Base-by-base conservation (phyloP, 2,797 vertebrate species). In the Enteromius unitaeniatus region DNA sequence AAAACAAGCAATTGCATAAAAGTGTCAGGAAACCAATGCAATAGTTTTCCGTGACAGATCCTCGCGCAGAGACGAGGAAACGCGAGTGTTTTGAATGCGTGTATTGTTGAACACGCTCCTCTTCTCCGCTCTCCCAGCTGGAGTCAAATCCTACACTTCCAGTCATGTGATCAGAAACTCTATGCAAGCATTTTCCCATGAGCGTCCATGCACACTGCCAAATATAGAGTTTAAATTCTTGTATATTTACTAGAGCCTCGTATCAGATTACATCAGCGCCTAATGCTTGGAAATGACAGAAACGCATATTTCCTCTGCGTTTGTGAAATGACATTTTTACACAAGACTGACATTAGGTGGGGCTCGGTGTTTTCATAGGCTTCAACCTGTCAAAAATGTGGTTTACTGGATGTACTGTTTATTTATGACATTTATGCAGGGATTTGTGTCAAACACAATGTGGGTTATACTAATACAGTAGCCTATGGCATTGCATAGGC, bases 81-180 rank as follows among this genome's bases (percentile, higher is more conserved):
- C 7, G 73, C 62, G 26, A 72, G 34, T 47, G 64, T 75, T 34
- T 49, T 73, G 78, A 78, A 65, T 34, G 86, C 75, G n/a, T 85
- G 78, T 81, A 60, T 74, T 68, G 69, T 58, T 72, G 82, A 79
- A 83, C 81, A 83, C 82, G 78, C 60, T 81, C 78, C 77, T 64
- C 68, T 55, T 58, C 78, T 75, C 85, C 74, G 86, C 49, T 69
- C 74, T 88, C 88, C 85, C 73, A 79, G 58, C 55, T 84, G 77
- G 85, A 84, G 75, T 87, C 82, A 83, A 84, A 88, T 88, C 87
- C 78, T 83, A 64, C 87, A 90, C 87, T 89, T 88, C 87, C 84
- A 82, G 88, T 91, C 91, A 91, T 87, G 91, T 91, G 90, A 90
- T 86, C 89, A 91, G 45, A 81, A 89, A 86, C 84, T 87, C 84